Evolutionary conservation across 2,113 vertebrate species (phyloP).

Genomic region (Shinisaurus crocodilurus): DNA sequence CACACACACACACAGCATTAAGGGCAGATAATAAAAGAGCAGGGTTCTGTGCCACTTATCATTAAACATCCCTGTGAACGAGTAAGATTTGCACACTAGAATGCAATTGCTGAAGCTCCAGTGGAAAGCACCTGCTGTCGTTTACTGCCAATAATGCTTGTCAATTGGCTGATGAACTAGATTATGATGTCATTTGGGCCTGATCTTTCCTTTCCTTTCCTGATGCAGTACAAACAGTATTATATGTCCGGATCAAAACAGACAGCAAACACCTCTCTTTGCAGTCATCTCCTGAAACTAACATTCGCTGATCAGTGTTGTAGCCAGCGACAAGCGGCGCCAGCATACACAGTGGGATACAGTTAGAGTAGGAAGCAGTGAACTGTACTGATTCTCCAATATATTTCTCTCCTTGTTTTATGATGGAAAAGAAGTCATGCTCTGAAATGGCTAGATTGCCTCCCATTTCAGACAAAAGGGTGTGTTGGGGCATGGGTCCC

Average conservation of each 20-base stretch:
- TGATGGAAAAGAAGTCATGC: background rate
- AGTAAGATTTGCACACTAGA: background rate
- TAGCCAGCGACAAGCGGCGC: background rate
- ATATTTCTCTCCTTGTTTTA: slow-evolving; percentile 23
- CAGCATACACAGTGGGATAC: background rate
- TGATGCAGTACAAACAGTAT: background rate
- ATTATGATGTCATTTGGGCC: too few species aligned
- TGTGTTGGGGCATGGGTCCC: background rate
- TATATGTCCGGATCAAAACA: background rate
- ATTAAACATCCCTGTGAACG: background rate
- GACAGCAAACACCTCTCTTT: background rate
- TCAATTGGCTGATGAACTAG: background rate
- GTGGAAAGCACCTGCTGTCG: background rate
- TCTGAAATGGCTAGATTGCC: slow-evolving; percentile 18
- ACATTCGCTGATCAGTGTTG: slow-evolving; percentile 7
- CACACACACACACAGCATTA: background rate
- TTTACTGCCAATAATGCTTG: background rate
- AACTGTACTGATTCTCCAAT: slow-evolving; percentile 15
- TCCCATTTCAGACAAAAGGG: rapidly evolving
- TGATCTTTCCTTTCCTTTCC: background rate
- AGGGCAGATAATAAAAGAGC: slow-evolving; percentile 12
- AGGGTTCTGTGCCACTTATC: background rate
- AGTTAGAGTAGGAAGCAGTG: background rate
- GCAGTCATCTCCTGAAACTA: slow-evolving; percentile 16
- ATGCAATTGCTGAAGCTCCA: background rate